Evolutionary conservation across 2,888 invertebrate genomes (phyloP), one percentile per base, ranked within the genome.

Genomic region (Anodontia alba): DNA sequence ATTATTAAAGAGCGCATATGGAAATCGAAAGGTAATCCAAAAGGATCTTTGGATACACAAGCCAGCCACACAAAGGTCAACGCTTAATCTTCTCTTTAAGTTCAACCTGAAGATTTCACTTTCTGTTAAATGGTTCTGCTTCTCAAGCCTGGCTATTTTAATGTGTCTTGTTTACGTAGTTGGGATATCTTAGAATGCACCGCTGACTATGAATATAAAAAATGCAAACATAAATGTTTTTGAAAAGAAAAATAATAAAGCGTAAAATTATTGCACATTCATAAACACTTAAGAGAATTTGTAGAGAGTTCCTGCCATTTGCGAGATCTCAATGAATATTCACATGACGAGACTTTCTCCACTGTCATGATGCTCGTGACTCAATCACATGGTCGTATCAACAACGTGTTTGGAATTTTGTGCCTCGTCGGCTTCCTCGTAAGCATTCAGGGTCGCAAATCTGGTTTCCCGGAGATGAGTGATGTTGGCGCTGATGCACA

Each of bases 381-480:
- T 23, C 3, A 23, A 69, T 88, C 86, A 93, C 93, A 93, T 93
- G 78, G 92, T 93, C 57, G 93, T 93, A 81, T 93, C 93, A 36
- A 90, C 86, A 42, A 92, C 88, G 80, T 92, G 90, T 78, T 92
- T 92, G 66, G 92, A 90, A 73, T 90, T 89, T 67, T 88, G 87
- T 31, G 89, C 78, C 57, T 91, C 92, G 49, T 91, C 91, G 42
- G 84, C 81, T 31, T 88, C 88, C 23, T 87, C 87, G 78, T 93
- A 93, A 38, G 91, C 91, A 82, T 93, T 91, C 78, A 92, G 85
- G 20, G 92, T 92, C 51, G 91, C 91, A 76, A 92, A 90, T 29
- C 92, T 85, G 72, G 90, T 89, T 78, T 93, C 92, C 33, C 87
- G 85, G 67, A 93, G 90, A 79, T 91, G 92, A 51, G 91, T 90